phyloP scores from a whole-genome alignment of 1,140 invertebrate genomes.

The Halesus radiatus region DNA sequence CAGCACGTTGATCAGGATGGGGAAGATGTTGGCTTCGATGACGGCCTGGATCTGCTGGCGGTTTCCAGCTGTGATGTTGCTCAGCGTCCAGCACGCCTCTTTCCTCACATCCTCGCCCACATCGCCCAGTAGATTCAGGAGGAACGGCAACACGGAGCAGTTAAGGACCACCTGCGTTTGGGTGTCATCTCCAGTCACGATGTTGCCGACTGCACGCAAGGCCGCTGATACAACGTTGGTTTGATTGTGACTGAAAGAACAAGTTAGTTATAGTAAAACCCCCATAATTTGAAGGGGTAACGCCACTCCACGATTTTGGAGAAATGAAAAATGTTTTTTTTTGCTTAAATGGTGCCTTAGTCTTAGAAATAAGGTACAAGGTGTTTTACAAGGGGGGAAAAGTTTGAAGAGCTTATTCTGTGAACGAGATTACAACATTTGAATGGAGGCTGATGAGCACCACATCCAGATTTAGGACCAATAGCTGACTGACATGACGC shows the following conservation, averaged over 20 bases:
- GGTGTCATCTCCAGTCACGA: conserved; percentile 97
- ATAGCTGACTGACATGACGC: too few relatives aligned
- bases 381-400: too few relatives aligned
- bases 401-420: too few relatives aligned
- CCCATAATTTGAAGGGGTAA: too few relatives aligned
- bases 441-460: too few relatives aligned
- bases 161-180: conserved; percentile 97
- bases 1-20: conserved; percentile 91
- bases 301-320: too few relatives aligned
- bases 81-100: conserved; percentile 98
- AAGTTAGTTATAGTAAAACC: too few relatives aligned
- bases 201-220: conserved; percentile 95
- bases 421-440: too few relatives aligned
- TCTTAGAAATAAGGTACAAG: too few relatives aligned
- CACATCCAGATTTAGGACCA: too few relatives aligned
- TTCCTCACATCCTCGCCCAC: conserved; percentile 91
- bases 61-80: conserved; percentile 98
- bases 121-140: conserved; percentile 85
- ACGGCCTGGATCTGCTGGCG: conserved; percentile 95
- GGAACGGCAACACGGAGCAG: conserved; percentile 89
- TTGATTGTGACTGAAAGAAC: conserved; percentile 81
- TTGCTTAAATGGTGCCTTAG: too few relatives aligned
- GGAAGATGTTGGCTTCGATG: conserved; percentile 96
- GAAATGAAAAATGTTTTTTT: too few relatives aligned
- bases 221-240: conserved; percentile 96